Base-by-base conservation (phyloP, 2,888 invertebrate species). In the Carpatolechia fugitivella region DNA sequence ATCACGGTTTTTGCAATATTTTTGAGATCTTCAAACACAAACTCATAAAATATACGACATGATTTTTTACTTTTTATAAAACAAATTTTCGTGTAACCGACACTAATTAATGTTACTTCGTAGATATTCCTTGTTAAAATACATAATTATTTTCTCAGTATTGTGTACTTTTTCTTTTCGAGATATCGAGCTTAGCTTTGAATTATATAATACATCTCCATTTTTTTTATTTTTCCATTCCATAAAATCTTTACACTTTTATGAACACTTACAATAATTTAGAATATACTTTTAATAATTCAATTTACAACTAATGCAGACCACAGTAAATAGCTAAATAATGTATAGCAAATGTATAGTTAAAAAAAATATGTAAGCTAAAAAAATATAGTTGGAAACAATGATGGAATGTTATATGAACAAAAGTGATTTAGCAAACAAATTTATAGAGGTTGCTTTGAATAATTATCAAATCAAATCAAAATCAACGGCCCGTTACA, bases 231-330 rank as follows among this genome's bases (percentile, higher is more conserved):
- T 68, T 75, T 76, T 74, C 60, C 69, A 73, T 78, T 70, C 78
- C 78, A 80, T 85, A 84, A 80, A 85, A 80, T 82, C 72, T 85
- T 80, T 80, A 77, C 40, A 20, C 73, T 78, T 63, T 73, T 82
- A 83, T 82, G 85, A 89, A 88, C 87, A 88, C 87, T 85, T 87
- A 89, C 62, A 85, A 81, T 82, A 81, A 87, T 89, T 89, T 89
- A 87, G 87, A 88, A 88, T 88, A 86, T 85, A 82, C 62, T 71
- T 75, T 74, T 59, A 69, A 67, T 70, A 60, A 57, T 63, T 61
- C 52, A 66, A 64, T 62, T 60, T 64, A 71, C 58, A 60, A 61
- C 67, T 78, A 78, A 74, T 70, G 68, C 69, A 73, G 73, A 83
- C 78, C 79, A 78, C 69, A 70, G 54, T 18, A 40, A 47, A 49